Percentiles rank a stretch among this genome's conserved stretches.
These are phyloP conservation scores for Junco hyemalis DNA, from an alignment of 2,113 vertebrate genomes.

Conservation along the genomic window DNA sequence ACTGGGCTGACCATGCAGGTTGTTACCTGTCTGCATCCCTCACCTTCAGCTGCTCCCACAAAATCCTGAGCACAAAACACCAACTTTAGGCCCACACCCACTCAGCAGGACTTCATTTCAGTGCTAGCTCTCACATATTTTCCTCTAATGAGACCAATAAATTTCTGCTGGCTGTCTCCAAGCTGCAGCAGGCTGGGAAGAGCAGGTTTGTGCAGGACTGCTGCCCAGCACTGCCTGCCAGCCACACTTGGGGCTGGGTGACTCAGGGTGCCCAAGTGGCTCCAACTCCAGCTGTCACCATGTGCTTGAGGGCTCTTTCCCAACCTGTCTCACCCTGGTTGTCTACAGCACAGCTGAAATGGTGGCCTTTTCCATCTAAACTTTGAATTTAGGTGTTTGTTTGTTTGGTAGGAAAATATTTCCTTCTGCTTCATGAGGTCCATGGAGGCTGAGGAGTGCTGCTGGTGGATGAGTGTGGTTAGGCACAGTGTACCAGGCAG, in stretches of 20 bases:
- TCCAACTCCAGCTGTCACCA: accelerated
- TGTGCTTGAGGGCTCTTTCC: accelerated
- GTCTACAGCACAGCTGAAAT: not conserved
- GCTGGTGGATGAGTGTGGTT: accelerated
- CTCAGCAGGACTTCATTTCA: not conserved
- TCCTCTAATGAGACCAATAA: not conserved
- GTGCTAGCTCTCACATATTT: not conserved
- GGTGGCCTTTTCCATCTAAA: not conserved
- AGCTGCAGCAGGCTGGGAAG: not conserved
- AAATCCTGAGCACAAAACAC: accelerated
- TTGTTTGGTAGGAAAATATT: not conserved
- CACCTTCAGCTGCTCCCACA: accelerated
- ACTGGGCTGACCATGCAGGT: not conserved
- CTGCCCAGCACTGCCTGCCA: not conserved
- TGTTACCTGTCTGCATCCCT: not conserved
- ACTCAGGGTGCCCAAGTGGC: not conserved
- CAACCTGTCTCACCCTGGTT: not conserved
- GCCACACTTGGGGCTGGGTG: accelerated
- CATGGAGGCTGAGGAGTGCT: accelerated
- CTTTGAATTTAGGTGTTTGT: accelerated
- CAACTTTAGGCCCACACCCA: not conserved
- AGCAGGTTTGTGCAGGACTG: not conserved
- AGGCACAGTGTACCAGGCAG: not conserved
- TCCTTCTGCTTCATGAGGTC: not conserved
- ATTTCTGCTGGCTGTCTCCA: not conserved